These are phyloP conservation scores for Ophonus ardosiacus DNA, from an alignment of 2,888 invertebrate genomes.

Conservation along the genomic window DNA sequence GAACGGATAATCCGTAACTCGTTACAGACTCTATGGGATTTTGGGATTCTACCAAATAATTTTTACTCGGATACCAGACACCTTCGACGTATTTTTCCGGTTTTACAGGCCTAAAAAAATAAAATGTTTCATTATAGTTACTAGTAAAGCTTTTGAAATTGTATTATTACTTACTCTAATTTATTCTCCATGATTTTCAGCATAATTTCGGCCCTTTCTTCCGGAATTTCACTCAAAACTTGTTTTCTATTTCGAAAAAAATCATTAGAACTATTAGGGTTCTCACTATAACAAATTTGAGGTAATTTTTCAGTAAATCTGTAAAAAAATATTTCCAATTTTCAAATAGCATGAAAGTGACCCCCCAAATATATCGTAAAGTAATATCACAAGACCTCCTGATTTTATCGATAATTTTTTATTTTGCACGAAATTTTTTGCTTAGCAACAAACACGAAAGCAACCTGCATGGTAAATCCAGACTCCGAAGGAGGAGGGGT, in stretches of 20 bases:
- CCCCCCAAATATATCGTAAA: too few relatives aligned
- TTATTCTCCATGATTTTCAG: slow-evolving; percentile 62
- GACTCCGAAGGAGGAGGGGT: too few relatives aligned
- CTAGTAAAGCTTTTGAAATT: background rate
- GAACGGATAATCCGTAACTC: slow-evolving; percentile 62
- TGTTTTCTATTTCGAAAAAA: slow-evolving; percentile 68
- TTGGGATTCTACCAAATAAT: slow-evolving; percentile 46
- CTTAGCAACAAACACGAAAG: too few relatives aligned
- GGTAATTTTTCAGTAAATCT: slow-evolving; percentile 71
- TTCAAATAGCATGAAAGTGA: too few relatives aligned
- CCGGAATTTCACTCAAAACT: slow-evolving; percentile 69
- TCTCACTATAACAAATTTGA: slow-evolving; percentile 70
- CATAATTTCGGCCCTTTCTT: slow-evolving; percentile 68
- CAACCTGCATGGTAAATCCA: too few relatives aligned
- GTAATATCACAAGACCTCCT: too few relatives aligned
- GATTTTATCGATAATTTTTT: too few relatives aligned
- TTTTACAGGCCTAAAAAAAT: slow-evolving; percentile 10
- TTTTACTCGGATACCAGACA: slow-evolving; percentile 44
- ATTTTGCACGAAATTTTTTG: too few relatives aligned
- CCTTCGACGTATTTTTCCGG: slow-evolving; percentile 13
- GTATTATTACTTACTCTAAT: slow-evolving; percentile 31
- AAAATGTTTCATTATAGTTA: background rate
- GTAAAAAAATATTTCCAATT: slow-evolving; percentile 64
- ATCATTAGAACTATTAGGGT: slow-evolving; percentile 67
- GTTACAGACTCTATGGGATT: background rate